Conservation (phyloP, 1,140 invertebrate species). For the Macrobrachium nipponense region DNA sequence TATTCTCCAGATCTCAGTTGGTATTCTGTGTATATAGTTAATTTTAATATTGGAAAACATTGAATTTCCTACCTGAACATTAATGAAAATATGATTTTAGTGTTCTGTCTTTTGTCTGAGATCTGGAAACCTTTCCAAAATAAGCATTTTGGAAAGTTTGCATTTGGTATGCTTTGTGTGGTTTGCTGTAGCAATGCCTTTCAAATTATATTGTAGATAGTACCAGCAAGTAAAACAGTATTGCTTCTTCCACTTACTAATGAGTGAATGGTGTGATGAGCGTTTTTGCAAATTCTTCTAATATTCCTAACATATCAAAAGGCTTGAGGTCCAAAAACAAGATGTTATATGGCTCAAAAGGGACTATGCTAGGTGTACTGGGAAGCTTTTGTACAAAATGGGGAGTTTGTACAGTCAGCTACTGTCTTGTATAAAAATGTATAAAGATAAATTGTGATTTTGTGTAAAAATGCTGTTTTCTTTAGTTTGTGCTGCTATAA, state of each 20-base stretch:
- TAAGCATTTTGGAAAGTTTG: constrained; percentile 58
- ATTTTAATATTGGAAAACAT: background rate
- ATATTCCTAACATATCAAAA: constrained; percentile 56
- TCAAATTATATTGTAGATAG: constrained; percentile 54
- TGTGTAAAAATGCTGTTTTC: background rate
- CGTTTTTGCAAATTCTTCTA: constrained; percentile 53
- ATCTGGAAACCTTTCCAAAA: constrained; percentile 44
- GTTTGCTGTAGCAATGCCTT: constrained; percentile 60
- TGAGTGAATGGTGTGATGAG: constrained; percentile 59
- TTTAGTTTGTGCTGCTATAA: background rate
- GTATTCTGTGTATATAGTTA: too few species aligned
- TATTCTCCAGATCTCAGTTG: constrained; percentile 37
- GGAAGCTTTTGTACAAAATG: background rate
- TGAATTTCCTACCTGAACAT: background rate
- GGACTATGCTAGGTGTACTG: constrained; percentile 42
- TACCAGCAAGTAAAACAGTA: constrained; percentile 48
- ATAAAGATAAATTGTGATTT: background rate
- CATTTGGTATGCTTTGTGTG: constrained; percentile 60
- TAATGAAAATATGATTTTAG: too few species aligned
- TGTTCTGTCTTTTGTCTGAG: background rate
- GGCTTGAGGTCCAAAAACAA: constrained; percentile 57
- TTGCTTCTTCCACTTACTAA: constrained; percentile 57
- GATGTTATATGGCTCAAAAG: constrained; percentile 60
- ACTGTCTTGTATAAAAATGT: constrained; percentile 33
- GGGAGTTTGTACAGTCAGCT: constrained; percentile 34